These are phyloP conservation scores for Neodiprion pinetum DNA, from an alignment of 1,140 invertebrate genomes.

Conservation along the genomic window DNA sequence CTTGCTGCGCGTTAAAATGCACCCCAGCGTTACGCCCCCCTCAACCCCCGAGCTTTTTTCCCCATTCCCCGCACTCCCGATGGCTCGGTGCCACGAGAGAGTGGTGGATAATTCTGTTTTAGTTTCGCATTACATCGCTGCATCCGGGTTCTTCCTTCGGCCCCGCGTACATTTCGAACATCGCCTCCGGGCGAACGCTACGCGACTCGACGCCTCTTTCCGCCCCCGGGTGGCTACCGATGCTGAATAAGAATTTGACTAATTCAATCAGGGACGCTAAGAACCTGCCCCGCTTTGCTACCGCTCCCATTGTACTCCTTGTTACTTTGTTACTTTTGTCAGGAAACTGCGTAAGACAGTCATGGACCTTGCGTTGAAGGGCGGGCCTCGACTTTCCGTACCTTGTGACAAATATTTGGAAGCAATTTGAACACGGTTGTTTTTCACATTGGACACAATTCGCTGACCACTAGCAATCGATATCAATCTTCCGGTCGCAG, in stretches of 20 bases:
- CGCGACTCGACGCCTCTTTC: not conserved
- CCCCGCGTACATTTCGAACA: not conserved
- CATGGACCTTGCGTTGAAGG: not conserved
- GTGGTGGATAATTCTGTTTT: conserved; percentile 16
- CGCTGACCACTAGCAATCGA: no score
- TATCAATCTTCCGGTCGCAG: no score
- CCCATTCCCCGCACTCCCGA: not conserved
- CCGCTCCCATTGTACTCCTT: not conserved
- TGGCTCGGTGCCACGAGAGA: conserved; percentile 8
- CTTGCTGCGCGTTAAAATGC: not conserved
- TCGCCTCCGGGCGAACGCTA: not conserved
- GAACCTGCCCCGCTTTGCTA: not conserved
- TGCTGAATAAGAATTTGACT: conserved; percentile 5
- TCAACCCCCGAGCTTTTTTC: not conserved
- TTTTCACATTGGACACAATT: not conserved
- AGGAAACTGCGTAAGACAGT: no score
- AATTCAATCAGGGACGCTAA: not conserved
- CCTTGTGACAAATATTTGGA: conserved; percentile 7
- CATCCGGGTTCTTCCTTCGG: not conserved
- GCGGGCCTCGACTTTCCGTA: not conserved
- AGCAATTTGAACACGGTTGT: conserved; percentile 30
- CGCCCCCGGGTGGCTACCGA: not conserved
- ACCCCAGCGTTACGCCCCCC: not conserved
- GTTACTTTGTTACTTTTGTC: not conserved
- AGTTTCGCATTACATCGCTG: conserved; percentile 11